Base-by-base conservation (phyloP, 2,888 invertebrate genomes). In the Pelosia muscerda region DNA sequence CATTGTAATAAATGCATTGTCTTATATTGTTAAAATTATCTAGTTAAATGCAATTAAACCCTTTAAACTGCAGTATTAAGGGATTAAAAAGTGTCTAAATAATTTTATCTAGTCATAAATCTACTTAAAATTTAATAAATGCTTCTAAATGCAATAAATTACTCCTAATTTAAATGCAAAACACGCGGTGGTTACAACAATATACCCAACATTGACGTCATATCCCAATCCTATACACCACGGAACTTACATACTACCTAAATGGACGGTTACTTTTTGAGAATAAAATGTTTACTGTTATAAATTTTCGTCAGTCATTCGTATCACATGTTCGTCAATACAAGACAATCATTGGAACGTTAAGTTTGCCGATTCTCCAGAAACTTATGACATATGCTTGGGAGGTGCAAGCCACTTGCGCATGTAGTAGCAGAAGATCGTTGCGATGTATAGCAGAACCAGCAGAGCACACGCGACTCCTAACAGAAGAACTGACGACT, bases 371-470 rank as follows among this genome's bases (percentile, higher is more conserved):
- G 78, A 68, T 57, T 72, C 53, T 72, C 72, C 75, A 71, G 71
- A 75, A 69, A 75, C 63, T 88, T 93, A 94, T 81, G 94, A 92
- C 95, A 97, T 96, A 91, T 97, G 97, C 91, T 98, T 98, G 83
- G 97, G 96, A 19, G 98, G 98, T 78, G 97, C 96, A 90, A 98
- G 95, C 98, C 98, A 98, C 90, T 98, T 98, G 90, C 97, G 97
- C 97, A 98, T 98, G 95, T 97, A 98, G 93, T 98, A 98, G 92
- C 97, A 98, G 95, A 98, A 98, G 84, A 98, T 96, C 64, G 98
- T 98, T 83, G 98, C 98, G 84, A 98, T 97, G 95, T 98, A 98
- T 67, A 98, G 96, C 68, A 98, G 96, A 65, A 98, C 96, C 85
- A 99, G 95, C 73, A 98, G 96, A 69, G 98, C 98, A 90, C 98